Base-by-base conservation (phyloP, 2,797 vertebrate genomes). In the Enteromius trimaculatus region DNA sequence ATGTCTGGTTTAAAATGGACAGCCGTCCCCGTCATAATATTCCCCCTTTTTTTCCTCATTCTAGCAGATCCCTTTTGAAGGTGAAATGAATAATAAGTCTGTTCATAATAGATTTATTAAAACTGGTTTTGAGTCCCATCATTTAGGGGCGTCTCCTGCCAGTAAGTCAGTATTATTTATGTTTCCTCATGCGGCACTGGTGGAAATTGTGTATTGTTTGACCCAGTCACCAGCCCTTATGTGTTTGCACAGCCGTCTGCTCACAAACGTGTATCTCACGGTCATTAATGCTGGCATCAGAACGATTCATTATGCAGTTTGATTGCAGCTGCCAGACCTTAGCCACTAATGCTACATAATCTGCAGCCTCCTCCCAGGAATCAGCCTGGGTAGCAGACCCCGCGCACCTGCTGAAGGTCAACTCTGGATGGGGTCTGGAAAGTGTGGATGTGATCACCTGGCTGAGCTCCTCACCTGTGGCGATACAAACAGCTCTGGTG, bases 311-410 rank as follows among this genome's bases (percentile, higher is more conserved):
- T 86, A 89, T 86, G 84, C 89, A 79, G 87, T 81, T 87, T 68
- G 71, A 82, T 83, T 79, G 81, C 80, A 47, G 64, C 72, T 87
- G 88, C 86, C 79, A 69, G 21, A 71, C 83, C 83, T 74, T 68
- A 79, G 85, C 84, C 69, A 84, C 87, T 91, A 88, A 92, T 77
- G 88, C 89, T 81, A 85, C 83, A 87, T 92, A 90, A 93, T 93
- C 90, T 87, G 83, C 75, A 80, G 84, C 66, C 86, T 87, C 87
- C 85, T 85, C 62, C 71, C 79, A 74, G 71, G 72, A 79, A 70
- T 76, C 34, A 70, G 75, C 77, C n/a, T 26, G 89, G 83, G 37
- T 21, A 42, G 64, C 58, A 87, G 84, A 66, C 62, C 74, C 85
- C 19, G 60, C 42, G 21, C 55, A 21, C 37, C 86, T 51, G 86